These are phyloP conservation scores for Leptinotarsa undecemlineata DNA, from an alignment of 1,140 invertebrate genomes.

Conservation along the genomic window DNA sequence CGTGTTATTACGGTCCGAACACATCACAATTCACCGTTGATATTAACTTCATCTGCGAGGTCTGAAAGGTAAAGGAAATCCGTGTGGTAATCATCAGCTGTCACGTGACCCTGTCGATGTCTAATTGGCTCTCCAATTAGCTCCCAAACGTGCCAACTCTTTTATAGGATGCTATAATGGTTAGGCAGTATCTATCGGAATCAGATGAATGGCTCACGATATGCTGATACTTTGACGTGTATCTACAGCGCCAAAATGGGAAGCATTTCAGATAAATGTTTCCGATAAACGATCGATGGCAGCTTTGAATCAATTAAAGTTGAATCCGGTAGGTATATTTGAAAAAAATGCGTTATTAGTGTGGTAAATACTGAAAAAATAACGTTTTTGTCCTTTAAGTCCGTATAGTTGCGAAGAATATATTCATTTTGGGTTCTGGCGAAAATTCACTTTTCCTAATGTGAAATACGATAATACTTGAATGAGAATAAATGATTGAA, in stretches of 20 bases:
- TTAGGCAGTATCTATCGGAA: conserved; percentile 25
- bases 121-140: conserved; percentile 27
- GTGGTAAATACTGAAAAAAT: no score
- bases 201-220: conserved; percentile 27
- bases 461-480: no score
- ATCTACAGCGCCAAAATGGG: conserved; percentile 16
- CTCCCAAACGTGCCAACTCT: conserved; percentile 26
- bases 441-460: no score
- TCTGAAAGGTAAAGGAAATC: not conserved
- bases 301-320: conserved; percentile 22
- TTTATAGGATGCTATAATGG: conserved; percentile 24
- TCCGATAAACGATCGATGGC: conserved; percentile 1
- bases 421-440: no score
- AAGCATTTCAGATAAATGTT: conserved; percentile 17
- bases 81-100: conserved; percentile 7
- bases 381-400: no score
- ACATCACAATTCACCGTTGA: not conserved
- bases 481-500: no score
- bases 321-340: not conserved
- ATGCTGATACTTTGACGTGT: conserved; percentile 23
- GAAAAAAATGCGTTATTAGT: no score
- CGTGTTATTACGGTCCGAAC: no score
- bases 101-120: conserved; percentile 18
- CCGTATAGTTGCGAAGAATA: no score
- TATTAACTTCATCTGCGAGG: conserved; percentile 1